Base-by-base conservation (phyloP, 2,888 invertebrate species). In the Tipula helvola region DNA sequence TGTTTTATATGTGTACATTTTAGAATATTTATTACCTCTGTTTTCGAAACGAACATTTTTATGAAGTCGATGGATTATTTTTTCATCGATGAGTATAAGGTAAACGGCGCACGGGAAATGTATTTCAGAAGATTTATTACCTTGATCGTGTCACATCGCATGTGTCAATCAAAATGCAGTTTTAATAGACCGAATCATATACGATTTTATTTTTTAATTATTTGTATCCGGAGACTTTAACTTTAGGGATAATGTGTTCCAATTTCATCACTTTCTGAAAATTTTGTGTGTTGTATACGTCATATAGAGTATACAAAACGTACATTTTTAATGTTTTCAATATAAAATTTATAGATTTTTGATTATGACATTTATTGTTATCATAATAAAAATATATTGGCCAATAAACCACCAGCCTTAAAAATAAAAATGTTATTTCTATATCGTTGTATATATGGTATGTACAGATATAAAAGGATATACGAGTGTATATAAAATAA, bases 291-390 rank as follows among this genome's bases (percentile, higher is more conserved):
- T 8, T 10, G 7, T 52, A 52, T 16, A 16, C 16, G 16, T 52
- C n/a, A n/a, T n/a, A n/a, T 13, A 52, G n/a, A 16, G 16, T 16
- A 8, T 44, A 52, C 16, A 52, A 52, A 52, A 52, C 71, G 71
- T 28, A 71, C 71, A 28, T 28, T 18, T 18, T 71, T 71, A 71
- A 71, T 71, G 71, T 7, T 71, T 71, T 71, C 71, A 71, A 71
- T 71, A 71, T 71, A 71, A 71, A 71, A 71, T 71, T 71, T 71
- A 71, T 71, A 71, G 71, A 71, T 71, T 71, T 71, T 71, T 71
- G 71, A 71, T 71, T 71, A 71, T 71, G 71, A 71, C 71, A 71
- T 71, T 71, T 71, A 71, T 71, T 71, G 71, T 71, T 71, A 71
- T 71, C 71, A 71, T 71, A 71, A 71, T 71, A 71, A 71, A 71